Base-by-base conservation (phyloP, 2,888 invertebrate species). In the Spilarctia lutea region DNA sequence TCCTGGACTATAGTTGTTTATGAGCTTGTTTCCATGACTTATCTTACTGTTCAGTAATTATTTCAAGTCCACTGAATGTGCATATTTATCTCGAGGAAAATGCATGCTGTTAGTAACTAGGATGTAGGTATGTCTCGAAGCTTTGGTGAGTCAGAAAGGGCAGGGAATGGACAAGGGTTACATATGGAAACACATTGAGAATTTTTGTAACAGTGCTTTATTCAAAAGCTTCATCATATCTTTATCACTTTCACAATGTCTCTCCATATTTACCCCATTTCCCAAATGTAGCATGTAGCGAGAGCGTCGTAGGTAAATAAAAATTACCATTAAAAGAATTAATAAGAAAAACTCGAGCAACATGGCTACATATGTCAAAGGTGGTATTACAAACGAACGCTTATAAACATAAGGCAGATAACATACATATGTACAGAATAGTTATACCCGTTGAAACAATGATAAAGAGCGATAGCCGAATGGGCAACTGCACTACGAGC, bases 261-360 rank as follows among this genome's bases (percentile, higher is more conserved):
- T 96, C 96, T 96, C 96, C 96, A 96, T 96, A 96, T 96, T 96
- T 97, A 97, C 97, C 97, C 97, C 96, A 96, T 95, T 96, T 96
- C 96, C 95, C 96, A 96, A 90, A 96, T 96, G 96, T 96, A 96
- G 96, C 96, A 96, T 92, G 95, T 95, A 91, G 94, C 94, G 91
- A 91, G 94, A 94, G 94, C 91, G 90, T 93, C 88, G 88, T 90
- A 92, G 91, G 93, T 93, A 92, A 93, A 91, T n/a, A 90, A 85
- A 87, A 90, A 82, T 56, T 80, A 94, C 92, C 82, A 92, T 92
- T 93, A 91, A 92, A 91, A 91, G 92, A 91, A 81, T 84, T 83
- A 81, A 89, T 83, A 56, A 72, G 72, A 71, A 89, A 91, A 92
- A 94, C 94, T 94, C 94, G 88, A 90, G 94, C 94, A 91, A 96